Base-by-base conservation (phyloP, 2,888 invertebrate genomes). In the Caenorhabditis afra region DNA sequence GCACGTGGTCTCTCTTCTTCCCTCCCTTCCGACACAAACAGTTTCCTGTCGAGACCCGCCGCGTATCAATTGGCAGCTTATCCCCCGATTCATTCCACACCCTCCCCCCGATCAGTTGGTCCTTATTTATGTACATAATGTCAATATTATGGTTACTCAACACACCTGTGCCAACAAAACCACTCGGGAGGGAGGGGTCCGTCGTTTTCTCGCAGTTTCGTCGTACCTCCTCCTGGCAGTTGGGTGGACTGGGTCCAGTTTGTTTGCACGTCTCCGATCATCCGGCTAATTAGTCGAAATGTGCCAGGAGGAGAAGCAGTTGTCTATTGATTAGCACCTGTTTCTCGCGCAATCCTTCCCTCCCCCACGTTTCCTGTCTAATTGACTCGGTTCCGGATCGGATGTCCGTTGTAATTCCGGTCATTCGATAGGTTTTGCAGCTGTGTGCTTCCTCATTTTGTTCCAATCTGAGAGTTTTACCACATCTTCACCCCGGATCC, bases 311-410 rank as follows among this genome's bases (percentile, higher is more conserved):
- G 47, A 16, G 20, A 14, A 58, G 58, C 45, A 45, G 45, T n/a
- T n/a, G 50, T 44, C 45, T 62, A 61, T 55, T 71, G 71, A 71
- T 71, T 71, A 64, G 71, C 71, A 71, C 71, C 71, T 71, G 71
- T 71, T 71, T 64, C 68, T 68, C 68, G 68, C 71, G 64, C 70
- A 57, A 62, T 64, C 49, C 62, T 29, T 7, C 29, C 29, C 7
- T 5, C 4, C 29, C 29, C 29, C 7, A 29, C 4, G 29, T 29
- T 29, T 29, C 29, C 29, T 3, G 29, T 5, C 29, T 71, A 71
- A 71, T 71, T 71, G 71, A 62, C 71, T 47, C 23, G 23, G 22
- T 22, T 62, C 53, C 61, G 35, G 53, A 70, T 71, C 71, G 71
- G 71, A 71, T 71, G 37, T 71, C 71, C 70, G 52, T 20, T 41